These are phyloP conservation scores for Atlantisia rogersi DNA, from an alignment of 2,113 vertebrate genomes.

Conservation along the genomic window DNA sequence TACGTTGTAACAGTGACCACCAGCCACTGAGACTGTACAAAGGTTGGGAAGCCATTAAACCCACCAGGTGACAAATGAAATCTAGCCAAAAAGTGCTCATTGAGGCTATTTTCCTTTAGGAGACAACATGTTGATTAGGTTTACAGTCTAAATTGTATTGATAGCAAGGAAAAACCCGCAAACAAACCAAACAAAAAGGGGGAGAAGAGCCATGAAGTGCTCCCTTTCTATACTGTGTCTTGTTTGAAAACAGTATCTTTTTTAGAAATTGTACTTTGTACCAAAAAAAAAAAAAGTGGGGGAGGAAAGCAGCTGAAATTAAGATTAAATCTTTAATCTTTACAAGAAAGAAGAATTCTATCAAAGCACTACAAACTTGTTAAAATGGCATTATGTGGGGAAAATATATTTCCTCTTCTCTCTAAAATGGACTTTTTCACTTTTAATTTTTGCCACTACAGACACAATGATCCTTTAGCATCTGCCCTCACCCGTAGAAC, in stretches of 20 bases:
- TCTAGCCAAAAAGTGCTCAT: not conserved
- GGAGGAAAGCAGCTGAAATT: not conserved
- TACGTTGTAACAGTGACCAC: rapidly evolving
- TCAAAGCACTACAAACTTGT: not conserved
- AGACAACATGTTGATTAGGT: not conserved
- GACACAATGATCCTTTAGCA: not conserved
- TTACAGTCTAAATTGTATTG: not conserved
- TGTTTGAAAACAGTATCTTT: not conserved
- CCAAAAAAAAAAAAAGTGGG: not conserved
- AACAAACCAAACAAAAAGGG: not conserved
- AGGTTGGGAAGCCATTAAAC: not conserved
- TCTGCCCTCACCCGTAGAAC: not conserved
- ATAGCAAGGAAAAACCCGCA: not conserved
- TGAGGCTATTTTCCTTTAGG: not conserved
- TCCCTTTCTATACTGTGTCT: not conserved
- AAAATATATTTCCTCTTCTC: not conserved
- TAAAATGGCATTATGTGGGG: too few relatives aligned
- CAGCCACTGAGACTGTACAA: rapidly evolving
- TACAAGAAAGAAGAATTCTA: not conserved
- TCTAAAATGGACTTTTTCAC: not conserved
- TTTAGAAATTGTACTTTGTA: not conserved
- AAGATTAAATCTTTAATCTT: not conserved
- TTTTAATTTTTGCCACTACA: not conserved
- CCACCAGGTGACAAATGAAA: not conserved
- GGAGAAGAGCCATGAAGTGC: not conserved